Conservation (phyloP, 1,140 invertebrate genomes). For the Metaphire vulgaris region DNA sequence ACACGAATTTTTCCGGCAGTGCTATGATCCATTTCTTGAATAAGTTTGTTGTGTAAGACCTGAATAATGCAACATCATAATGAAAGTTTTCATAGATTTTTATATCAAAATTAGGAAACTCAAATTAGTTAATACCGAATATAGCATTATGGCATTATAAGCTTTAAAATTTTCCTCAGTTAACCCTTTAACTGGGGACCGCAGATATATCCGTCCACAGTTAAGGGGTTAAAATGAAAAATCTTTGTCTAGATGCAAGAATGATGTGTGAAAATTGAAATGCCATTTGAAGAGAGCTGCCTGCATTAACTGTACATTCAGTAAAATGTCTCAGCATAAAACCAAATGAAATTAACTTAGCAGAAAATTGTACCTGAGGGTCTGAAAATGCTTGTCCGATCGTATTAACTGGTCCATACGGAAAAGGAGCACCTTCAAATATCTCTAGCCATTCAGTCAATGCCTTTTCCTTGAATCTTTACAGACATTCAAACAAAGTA, state of each 20-base stretch:
- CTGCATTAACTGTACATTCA: too few relatives aligned
- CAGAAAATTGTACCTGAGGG: conserved; percentile 74
- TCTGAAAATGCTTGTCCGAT: conserved; percentile 79
- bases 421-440: conserved; percentile 57
- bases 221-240: too few relatives aligned
- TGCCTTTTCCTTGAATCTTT: neutral
- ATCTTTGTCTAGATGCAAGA: too few relatives aligned
- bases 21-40: conserved; percentile 69
- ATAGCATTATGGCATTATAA: too few relatives aligned
- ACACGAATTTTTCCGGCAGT: conserved; percentile 66
- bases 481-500: neutral
- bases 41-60: conserved; percentile 57
- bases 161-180: too few relatives aligned
- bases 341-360: too few relatives aligned
- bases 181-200: too few relatives aligned
- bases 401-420: conserved; percentile 81
- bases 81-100: neutral
- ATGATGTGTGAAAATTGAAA: too few relatives aligned
- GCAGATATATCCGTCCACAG: too few relatives aligned
- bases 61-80: conserved; percentile 35
- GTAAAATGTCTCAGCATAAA: too few relatives aligned
- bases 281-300: too few relatives aligned
- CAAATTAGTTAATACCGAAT: too few relatives aligned
- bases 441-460: neutral
- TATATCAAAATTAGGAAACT: conserved; percentile 5